phyloP scores from a whole-genome alignment of 2,113 vertebrate genomes.

The Pongo pygmaeus region DNA sequence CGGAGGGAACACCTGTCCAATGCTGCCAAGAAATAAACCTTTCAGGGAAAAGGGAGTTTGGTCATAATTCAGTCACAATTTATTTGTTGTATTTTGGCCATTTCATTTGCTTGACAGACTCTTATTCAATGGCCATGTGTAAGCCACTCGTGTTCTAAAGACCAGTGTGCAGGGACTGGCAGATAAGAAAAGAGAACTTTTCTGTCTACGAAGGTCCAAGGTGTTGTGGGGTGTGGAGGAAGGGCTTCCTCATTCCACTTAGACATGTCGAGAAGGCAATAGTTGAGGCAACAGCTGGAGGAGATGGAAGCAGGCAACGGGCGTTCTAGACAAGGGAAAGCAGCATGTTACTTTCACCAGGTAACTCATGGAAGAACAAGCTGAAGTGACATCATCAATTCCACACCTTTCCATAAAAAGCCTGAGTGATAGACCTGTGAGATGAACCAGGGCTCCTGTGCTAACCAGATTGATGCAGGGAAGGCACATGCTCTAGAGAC shows the following conservation, averaged over 20 bases:
- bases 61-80: fast-evolving
- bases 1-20: fast-evolving
- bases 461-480: fast-evolving
- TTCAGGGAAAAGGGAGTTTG: fast-evolving
- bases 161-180: fast-evolving
- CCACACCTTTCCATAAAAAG: too few species aligned
- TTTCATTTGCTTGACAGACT: too few species aligned
- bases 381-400: fast-evolving
- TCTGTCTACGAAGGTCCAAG: fast-evolving
- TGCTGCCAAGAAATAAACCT: neutral
- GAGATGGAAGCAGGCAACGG: neutral
- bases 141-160: neutral
- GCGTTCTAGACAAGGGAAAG: neutral
- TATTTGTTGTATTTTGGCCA: neutral
- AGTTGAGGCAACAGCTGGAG: fast-evolving
- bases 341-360: fast-evolving
- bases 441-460: fast-evolving
- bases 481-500: fast-evolving
- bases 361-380: fast-evolving
- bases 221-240: fast-evolving
- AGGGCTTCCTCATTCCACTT: fast-evolving
- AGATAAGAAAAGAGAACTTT: fast-evolving
- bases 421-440: fast-evolving
- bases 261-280: neutral
- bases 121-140: fast-evolving